Conservation (phyloP, 2,797 vertebrate species). For the Melanitta fusca region DNA sequence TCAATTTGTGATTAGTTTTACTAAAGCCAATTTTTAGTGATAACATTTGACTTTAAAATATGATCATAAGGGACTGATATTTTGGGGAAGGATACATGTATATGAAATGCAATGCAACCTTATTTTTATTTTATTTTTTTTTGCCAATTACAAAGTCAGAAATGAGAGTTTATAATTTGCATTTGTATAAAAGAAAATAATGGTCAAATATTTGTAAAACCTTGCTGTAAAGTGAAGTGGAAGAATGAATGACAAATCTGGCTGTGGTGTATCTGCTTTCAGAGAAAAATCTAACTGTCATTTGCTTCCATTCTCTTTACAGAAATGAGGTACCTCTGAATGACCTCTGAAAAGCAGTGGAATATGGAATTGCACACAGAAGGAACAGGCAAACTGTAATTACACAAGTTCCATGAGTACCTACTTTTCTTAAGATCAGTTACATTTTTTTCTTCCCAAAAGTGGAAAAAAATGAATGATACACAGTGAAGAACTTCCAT, state of each 20-base stretch:
- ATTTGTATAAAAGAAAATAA: not conserved
- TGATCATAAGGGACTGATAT: not conserved
- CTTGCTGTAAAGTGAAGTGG: not conserved
- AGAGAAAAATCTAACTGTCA: not conserved
- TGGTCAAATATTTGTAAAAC: not conserved
- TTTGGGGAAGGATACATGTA: not conserved
- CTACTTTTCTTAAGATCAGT: not conserved
- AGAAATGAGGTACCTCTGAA: not conserved
- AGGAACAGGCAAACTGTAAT: not conserved
- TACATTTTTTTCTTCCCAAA: not conserved
- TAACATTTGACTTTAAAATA: not conserved
- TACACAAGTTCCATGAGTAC: accelerated
- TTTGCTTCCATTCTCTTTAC: not conserved
- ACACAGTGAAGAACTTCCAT: not conserved
- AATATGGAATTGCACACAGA: not conserved
- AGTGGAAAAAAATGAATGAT: not conserved
- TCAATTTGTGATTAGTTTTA: not conserved
- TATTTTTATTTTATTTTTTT: not conserved
- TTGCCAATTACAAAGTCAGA: not conserved
- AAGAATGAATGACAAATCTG: not conserved
- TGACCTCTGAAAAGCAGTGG: not conserved
- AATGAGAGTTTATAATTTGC: not conserved
- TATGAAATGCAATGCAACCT: not conserved
- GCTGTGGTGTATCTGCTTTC: not conserved
- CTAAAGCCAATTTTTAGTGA: not conserved